Evolutionary conservation across 2,113 vertebrate species (phyloP), one percentile per base, ranked within the genome.

Genomic region (Panurus biarmicus): DNA sequence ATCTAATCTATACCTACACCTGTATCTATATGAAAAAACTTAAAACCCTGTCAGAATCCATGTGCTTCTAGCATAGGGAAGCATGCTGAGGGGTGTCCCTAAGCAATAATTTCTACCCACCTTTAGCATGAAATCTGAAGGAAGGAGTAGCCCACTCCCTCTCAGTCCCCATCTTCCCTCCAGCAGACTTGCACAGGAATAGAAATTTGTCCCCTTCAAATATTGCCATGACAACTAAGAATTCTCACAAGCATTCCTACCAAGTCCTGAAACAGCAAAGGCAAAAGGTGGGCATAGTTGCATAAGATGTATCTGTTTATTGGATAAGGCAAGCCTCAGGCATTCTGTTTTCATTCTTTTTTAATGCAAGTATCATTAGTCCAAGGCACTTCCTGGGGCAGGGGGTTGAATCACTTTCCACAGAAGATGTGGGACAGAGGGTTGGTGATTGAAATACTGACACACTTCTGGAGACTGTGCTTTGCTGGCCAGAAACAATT

Each of bases 401-500:
- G 40, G 6, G 6, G 8, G 8, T 66, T 80, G 81, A 29, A 11
- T 78, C 84, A 78, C 31, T 84, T 94, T 94, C 91, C 56, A 7
- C 24, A 25, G 91, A 89, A 89, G 57, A 31, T 0, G 0, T 2
- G 10, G 6, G 3, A 19, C 78, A 78, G 33, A 18, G 12, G 0
- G 38, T 19, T 12, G 35, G 16, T 47, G 66, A 31, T 6, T 44
- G 65, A 48, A 58, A 42, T 0, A 3, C 85, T 87, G 87, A 82
- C 61, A 4, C 33, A 40, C 69, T 36, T 29, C 18, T 7, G 4
- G 16, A 58, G 45, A 47, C 72, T 3, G 47, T 6, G 2, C 31
- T 56, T 35, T 48, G 76, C 40, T 44, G 33, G 69, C 57, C 90
- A 95, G 65, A 81, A 94, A 53, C 31, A 6, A 7, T 58, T 65